phyloP scores from a whole-genome alignment of 2,888 invertebrate species.

The Notodonta dromedarius region DNA sequence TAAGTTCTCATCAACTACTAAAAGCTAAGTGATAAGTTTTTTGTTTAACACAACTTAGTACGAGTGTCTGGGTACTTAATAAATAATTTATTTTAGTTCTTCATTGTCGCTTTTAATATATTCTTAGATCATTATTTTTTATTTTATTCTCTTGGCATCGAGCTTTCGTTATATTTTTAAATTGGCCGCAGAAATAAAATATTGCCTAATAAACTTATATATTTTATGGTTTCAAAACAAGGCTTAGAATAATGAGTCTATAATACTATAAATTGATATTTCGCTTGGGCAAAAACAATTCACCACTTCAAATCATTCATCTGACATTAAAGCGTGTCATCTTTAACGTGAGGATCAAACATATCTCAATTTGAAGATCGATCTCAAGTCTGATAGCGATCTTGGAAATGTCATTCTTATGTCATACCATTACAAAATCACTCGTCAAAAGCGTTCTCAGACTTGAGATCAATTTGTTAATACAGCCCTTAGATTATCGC shows the following conservation, averaged over 20 bases:
- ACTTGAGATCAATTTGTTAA: no score
- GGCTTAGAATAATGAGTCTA: neutral
- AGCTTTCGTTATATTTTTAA: neutral
- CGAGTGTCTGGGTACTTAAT: neutral
- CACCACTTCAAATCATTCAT: no score
- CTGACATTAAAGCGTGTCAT: no score
- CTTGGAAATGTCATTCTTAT: no score
- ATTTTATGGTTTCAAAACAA: neutral
- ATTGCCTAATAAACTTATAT: neutral
- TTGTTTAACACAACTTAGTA: neutral
- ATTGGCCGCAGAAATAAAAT: neutral
- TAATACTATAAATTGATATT: no score
- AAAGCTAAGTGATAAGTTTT: slow-evolving; percentile 5
- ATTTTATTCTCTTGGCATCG: neutral
- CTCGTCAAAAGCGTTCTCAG: no score
- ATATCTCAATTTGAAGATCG: no score
- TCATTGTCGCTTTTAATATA: neutral
- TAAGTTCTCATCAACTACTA: slow-evolving; percentile 4
- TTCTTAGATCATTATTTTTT: neutral
- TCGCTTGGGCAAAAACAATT: no score
- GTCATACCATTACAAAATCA: no score
- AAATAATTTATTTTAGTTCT: slow-evolving; percentile 1
- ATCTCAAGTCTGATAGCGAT: no score
- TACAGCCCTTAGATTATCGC: no score
- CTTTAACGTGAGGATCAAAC: no score